A percentile compares a stretch with the other conserved stretches of the same genome.
Conservation (phyloP, 1,140 invertebrate species). For the Panagrolaimus sp. region DNA sequence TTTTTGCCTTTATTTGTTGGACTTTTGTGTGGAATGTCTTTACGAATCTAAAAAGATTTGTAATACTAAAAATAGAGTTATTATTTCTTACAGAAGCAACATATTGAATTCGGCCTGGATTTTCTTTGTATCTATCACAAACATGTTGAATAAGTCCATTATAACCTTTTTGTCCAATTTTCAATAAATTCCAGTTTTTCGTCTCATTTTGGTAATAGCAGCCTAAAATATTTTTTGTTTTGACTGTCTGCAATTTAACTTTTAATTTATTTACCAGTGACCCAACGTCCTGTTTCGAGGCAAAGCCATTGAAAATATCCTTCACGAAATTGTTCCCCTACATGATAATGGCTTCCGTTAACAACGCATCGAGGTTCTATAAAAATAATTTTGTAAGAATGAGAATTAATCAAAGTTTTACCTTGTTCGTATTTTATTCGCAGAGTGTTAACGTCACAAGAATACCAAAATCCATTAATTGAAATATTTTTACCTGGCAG, state of each 20-base stretch:
- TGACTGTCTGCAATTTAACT: constrained; percentile 2
- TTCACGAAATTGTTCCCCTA: constrained; percentile 53
- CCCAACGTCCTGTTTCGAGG: constrained; percentile 56
- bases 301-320: constrained; percentile 57
- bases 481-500: constrained; percentile 44
- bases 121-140: constrained; percentile 54
- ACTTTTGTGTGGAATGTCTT: constrained; percentile 51
- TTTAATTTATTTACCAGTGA: constrained; percentile 43
- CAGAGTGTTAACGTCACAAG: constrained; percentile 41
- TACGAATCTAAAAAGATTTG: constrained; percentile 36
- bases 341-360: constrained; percentile 39
- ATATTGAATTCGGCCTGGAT: constrained; percentile 56
- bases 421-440: constrained; percentile 51
- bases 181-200: constrained; percentile 46
- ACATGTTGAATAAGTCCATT: constrained; percentile 56
- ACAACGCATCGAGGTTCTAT: constrained; percentile 49
- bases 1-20: constrained; percentile 57
- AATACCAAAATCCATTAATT: constrained; percentile 51
- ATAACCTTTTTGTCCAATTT: constrained; percentile 47
- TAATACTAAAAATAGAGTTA: neutral
- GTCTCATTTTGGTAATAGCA: constrained; percentile 59
- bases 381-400: neutral
- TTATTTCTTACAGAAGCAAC: constrained; percentile 43
- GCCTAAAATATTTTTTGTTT: constrained; percentile 28
- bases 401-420: constrained; percentile 8